These are phyloP conservation scores for Coenobita brevimanus DNA, from an alignment of 1,140 invertebrate species.

Conservation along the genomic window DNA sequence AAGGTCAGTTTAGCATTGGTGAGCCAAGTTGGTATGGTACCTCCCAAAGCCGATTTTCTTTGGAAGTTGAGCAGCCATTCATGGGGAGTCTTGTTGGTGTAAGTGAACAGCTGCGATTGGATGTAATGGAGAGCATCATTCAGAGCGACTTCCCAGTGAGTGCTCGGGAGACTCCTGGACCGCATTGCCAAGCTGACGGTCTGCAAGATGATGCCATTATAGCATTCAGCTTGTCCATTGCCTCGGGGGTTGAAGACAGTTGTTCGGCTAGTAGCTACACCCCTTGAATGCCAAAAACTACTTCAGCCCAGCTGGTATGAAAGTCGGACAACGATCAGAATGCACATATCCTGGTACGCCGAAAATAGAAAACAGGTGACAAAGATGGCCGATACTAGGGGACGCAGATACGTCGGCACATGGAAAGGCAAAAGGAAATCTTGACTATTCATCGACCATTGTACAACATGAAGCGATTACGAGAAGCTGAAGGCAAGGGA, in stretches of 20 bases:
- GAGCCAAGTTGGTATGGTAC: not conserved
- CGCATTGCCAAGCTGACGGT: too few species aligned
- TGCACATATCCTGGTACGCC: too few species aligned
- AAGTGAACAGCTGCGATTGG: not conserved
- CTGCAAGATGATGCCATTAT: too few species aligned
- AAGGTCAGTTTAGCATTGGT: not conserved
- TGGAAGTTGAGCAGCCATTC: not conserved
- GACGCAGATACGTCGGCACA: not conserved
- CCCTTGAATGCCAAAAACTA: too few species aligned
- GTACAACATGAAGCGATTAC: constrained; percentile 19
- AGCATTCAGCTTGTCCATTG: too few species aligned
- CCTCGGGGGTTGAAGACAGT: too few species aligned
- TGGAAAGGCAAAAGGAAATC: constrained; percentile 32
- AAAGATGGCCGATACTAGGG: not conserved
- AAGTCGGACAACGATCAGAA: too few species aligned
- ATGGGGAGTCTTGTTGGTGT: not conserved
- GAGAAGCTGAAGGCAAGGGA: not conserved
- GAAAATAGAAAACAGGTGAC: too few species aligned
- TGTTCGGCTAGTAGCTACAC: too few species aligned
- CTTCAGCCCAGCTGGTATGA: too few species aligned
- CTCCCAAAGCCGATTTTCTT: not conserved
- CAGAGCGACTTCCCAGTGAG: not conserved
- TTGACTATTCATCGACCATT: constrained; percentile 6
- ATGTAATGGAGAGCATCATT: constrained; percentile 21
- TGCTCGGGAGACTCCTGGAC: too few species aligned